Conservation (phyloP, 2,113 vertebrate genomes). For the Meleagris gallopavo region DNA sequence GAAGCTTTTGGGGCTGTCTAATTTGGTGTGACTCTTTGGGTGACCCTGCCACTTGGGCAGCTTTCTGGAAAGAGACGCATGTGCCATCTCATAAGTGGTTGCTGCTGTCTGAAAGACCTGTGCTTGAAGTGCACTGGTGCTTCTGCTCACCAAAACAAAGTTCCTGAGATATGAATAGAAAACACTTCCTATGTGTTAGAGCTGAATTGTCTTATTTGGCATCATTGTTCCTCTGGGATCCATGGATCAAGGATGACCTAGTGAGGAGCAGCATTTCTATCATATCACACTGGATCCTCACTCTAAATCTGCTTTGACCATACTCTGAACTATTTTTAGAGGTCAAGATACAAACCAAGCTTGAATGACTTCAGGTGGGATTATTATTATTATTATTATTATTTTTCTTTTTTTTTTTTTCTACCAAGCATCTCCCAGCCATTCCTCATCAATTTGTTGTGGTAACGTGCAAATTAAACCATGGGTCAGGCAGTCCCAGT, state of each 20-base stretch:
- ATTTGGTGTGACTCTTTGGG: background rate
- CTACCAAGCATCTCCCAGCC: background rate
- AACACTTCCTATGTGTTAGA: background rate
- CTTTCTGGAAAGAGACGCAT: background rate
- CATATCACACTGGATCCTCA: background rate
- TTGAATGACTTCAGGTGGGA: background rate
- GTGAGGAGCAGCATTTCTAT: background rate
- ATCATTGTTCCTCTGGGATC: background rate
- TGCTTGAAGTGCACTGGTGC: background rate
- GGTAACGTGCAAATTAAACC: background rate
- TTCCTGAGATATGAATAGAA: background rate
- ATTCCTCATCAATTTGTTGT: background rate
- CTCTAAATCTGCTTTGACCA: background rate
- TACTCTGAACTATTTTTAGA: background rate
- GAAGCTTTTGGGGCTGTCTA: background rate
- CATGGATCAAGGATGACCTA: background rate
- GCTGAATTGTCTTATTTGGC: background rate
- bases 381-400: background rate
- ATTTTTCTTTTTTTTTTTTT: background rate
- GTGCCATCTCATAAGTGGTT: rapidly evolving
- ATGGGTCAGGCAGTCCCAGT: background rate
- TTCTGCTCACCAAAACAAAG: background rate
- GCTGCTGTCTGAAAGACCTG: background rate
- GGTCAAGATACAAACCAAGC: background rate
- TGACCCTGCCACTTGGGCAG: background rate